Evolutionary conservation across 53 echinoderm and acorn worm species (phyloP).

Genomic region (Patiria pectinifera): DNA sequence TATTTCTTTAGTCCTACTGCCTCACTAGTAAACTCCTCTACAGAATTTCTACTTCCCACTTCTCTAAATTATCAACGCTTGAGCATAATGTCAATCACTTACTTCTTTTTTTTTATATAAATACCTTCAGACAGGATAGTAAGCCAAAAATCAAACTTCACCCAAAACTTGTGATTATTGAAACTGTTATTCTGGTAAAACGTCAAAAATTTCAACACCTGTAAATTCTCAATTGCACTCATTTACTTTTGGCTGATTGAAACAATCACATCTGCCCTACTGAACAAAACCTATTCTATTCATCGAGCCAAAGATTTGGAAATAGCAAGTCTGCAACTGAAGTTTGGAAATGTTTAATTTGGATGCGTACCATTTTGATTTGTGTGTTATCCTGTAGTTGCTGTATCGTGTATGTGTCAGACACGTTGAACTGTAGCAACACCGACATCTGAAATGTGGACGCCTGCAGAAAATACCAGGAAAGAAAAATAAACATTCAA

Average conservation of each 20-base stretch:
- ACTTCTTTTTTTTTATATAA: too few species aligned
- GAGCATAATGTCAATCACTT: too few species aligned
- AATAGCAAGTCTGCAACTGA: neutral
- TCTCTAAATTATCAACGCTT: too few species aligned
- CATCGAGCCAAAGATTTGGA: neutral
- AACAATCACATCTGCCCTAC: neutral
- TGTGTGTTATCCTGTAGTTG: slow-evolving; percentile 97
- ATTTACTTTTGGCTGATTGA: neutral
- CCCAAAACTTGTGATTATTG: too few species aligned
- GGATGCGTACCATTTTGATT: slow-evolving; percentile 87
- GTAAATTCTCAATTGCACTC: too few species aligned
- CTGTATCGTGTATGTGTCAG: slow-evolving; percentile 91
- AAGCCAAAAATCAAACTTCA: too few species aligned
- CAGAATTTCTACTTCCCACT: too few species aligned
- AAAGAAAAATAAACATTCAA: neutral
- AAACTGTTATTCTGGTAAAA: too few species aligned
- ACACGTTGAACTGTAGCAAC: slow-evolving; percentile 91
- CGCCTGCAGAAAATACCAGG: slow-evolving; percentile 62
- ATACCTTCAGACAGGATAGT: too few species aligned
- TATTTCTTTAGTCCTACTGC: too few species aligned
- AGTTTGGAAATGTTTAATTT: neutral
- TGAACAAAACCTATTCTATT: neutral
- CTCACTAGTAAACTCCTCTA: too few species aligned
- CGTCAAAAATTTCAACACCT: too few species aligned
- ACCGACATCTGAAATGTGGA: slow-evolving; percentile 99